Evolutionary conservation across 2,113 vertebrate species (phyloP).

Genomic region (Neogobius melanostomus): DNA sequence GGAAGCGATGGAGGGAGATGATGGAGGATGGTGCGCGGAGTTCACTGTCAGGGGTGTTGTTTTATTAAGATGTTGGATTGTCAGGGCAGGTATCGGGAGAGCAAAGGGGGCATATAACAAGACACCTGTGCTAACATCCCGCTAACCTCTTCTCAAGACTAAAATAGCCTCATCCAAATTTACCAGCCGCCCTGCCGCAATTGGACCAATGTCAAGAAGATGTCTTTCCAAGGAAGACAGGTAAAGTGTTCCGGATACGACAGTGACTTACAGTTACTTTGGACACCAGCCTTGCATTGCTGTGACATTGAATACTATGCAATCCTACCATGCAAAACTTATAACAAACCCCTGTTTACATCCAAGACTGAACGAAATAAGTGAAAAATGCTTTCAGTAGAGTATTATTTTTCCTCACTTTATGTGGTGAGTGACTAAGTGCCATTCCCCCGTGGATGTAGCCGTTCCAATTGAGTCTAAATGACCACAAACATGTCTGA

Average conservation of each 20-base stretch:
- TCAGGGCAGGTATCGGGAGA: conserved; percentile 51
- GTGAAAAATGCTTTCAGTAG: conserved; percentile 1
- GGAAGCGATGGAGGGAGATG: conserved; percentile 11
- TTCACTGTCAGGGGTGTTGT: conserved; percentile 48
- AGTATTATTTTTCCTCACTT: background rate
- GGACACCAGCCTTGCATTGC: background rate
- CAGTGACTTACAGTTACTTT: background rate
- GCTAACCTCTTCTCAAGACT: conserved; percentile 14
- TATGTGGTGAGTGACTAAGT: conserved; percentile 9
- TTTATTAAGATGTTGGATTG: conserved; percentile 61
- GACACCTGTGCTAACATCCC: conserved; percentile 29
- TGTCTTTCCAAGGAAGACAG: conserved; percentile 29
- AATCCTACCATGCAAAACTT: background rate
- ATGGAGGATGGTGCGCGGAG: conserved; percentile 27
- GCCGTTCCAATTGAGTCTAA: conserved; percentile 18
- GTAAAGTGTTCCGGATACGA: conserved; percentile 22
- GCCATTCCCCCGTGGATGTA: conserved; percentile 27
- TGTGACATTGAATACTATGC: background rate
- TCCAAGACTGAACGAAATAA: background rate
- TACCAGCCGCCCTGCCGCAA: conserved; percentile 25
- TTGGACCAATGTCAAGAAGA: conserved; percentile 2
- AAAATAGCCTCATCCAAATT: conserved; percentile 49
- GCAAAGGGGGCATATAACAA: conserved; percentile 37
- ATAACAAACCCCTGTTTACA: background rate
- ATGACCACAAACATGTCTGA: conserved; percentile 34